Conservation (phyloP, 2,113 vertebrate genomes). For the Embiotoca jacksoni region DNA sequence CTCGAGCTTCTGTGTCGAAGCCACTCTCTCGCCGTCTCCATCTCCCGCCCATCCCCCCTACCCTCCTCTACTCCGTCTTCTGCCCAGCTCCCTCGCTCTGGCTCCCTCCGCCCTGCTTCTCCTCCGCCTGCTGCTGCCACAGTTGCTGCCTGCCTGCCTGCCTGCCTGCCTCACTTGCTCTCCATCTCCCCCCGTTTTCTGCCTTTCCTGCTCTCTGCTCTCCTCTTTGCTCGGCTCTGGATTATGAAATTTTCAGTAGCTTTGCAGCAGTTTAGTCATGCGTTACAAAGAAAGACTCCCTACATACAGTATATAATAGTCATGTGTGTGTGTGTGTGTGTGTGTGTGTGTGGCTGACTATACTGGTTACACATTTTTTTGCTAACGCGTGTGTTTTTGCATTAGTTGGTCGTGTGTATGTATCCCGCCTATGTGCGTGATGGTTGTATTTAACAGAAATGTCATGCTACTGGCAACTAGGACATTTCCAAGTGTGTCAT, state of each 20-base stretch:
- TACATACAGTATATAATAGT: constrained; percentile 42
- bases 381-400: neutral
- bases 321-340: constrained; percentile 14
- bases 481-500: constrained; percentile 39
- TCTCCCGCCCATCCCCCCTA: constrained; percentile 31
- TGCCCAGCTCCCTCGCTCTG: constrained; percentile 27
- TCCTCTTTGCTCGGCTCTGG: constrained; percentile 59
- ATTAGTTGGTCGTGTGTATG: constrained; percentile 7
- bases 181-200: constrained; percentile 19
- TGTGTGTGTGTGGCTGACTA: constrained; percentile 3
- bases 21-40: neutral
- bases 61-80: constrained; percentile 27
- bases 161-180: constrained; percentile 55
- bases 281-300: constrained; percentile 60
- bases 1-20: constrained; percentile 41
- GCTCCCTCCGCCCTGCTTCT: constrained; percentile 58
- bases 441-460: constrained; percentile 37
- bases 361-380: neutral
- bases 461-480: constrained; percentile 42
- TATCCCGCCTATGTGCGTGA: constrained; percentile 8
- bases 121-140: constrained; percentile 68
- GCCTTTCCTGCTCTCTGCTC: constrained; percentile 15
- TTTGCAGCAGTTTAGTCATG: constrained; percentile 80
- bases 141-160: constrained; percentile 55
- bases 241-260: constrained; percentile 86